Conservation (phyloP, 2,113 vertebrate genomes). For the Aleadryas rufinucha region DNA sequence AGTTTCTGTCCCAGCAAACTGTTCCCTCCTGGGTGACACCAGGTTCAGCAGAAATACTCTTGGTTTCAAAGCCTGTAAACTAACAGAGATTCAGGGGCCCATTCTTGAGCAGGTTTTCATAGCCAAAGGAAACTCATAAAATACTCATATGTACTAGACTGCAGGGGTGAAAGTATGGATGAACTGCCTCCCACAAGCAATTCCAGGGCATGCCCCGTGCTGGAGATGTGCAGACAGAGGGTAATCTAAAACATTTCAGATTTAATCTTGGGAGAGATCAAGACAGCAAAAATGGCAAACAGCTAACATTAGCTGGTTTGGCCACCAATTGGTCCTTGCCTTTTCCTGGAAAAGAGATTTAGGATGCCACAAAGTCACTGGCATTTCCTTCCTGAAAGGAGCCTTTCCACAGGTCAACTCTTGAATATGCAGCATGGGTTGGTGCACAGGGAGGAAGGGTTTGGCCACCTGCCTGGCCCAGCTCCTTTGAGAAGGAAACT, state of each 20-base stretch:
- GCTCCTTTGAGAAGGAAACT: not conserved
- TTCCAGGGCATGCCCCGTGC: not conserved
- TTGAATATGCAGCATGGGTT: accelerated
- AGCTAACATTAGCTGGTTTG: not conserved
- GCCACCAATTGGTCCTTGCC: not conserved
- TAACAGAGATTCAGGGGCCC: not conserved
- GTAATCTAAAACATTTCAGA: not conserved
- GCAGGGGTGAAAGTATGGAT: not conserved
- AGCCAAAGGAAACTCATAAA: not conserved
- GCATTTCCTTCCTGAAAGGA: not conserved
- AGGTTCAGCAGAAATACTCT: not conserved
- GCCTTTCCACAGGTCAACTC: not conserved
- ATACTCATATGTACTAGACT: not conserved
- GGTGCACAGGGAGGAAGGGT: not conserved
- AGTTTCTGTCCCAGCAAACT: not conserved
- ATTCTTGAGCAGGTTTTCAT: not conserved
- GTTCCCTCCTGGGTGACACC: not conserved
- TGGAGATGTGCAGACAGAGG: not conserved
- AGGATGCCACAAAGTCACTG: not conserved
- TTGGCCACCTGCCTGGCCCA: not conserved
- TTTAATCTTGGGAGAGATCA: not conserved
- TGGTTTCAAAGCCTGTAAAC: not conserved
- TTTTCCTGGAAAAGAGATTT: not conserved
- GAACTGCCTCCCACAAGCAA: not conserved
- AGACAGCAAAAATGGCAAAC: not conserved